Conservation (phyloP, 1,140 invertebrate genomes). For the Augochlora pura region DNA sequence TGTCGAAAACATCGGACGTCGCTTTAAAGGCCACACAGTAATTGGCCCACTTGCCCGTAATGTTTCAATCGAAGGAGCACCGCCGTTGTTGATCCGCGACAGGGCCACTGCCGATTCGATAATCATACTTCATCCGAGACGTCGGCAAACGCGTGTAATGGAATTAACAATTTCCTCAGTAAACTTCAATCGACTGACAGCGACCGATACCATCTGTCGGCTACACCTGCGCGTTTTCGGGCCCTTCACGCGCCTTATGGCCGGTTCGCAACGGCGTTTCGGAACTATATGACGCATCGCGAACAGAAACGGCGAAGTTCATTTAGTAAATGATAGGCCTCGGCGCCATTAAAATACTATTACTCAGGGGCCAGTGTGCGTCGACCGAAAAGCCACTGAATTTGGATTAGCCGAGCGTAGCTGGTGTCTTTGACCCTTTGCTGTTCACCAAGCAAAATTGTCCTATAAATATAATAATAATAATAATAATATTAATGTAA, state of each 20-base stretch:
- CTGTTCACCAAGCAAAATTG: too few species aligned
- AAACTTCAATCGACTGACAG: constrained; percentile 69
- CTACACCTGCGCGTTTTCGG: constrained; percentile 67
- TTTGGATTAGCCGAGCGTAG: too few species aligned
- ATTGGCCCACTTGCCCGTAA: background rate
- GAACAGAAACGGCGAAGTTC: constrained; percentile 7
- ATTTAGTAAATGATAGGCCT: constrained; percentile 10
- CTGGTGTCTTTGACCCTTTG: too few species aligned
- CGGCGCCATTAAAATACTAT: constrained; percentile 23
- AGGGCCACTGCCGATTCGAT: background rate
- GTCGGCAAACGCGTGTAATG: constrained; percentile 36
- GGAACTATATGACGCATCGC: constrained; percentile 36
- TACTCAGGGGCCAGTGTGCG: background rate
- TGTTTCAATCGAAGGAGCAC: background rate
- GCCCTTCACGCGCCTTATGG: constrained; percentile 55
- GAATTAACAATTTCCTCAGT: constrained; percentile 61
- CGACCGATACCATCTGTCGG: constrained; percentile 73
- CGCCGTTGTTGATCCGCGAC: too few species aligned
- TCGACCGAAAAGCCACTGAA: too few species aligned
- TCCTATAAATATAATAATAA: too few species aligned
- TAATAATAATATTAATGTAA: too few species aligned
- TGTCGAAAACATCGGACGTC: too few species aligned
- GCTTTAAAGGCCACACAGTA: too few species aligned
- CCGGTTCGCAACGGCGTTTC: constrained; percentile 24
- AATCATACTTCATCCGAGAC: constrained; percentile 14